Conservation (phyloP, 1,140 invertebrate species). For the Cydia fagiglandana region DNA sequence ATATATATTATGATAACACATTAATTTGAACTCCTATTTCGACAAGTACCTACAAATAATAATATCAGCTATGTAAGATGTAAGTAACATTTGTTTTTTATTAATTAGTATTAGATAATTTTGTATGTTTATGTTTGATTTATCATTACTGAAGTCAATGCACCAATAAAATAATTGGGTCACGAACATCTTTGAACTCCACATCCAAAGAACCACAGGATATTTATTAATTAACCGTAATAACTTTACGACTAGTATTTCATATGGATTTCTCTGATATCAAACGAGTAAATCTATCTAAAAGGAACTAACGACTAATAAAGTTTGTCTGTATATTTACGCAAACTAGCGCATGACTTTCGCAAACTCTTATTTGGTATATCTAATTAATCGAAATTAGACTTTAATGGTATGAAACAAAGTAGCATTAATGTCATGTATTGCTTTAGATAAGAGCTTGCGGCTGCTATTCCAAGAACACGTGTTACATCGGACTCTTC, state of each 20-base stretch:
- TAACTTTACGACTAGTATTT: slow-evolving; percentile 9
- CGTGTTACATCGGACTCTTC: slow-evolving; percentile 17
- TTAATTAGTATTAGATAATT: not conserved
- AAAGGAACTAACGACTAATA: slow-evolving; percentile 14
- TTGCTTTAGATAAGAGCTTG: not conserved
- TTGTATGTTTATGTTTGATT: not conserved
- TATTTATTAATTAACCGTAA: slow-evolving; percentile 17
- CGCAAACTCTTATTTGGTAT: not conserved
- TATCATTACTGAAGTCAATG: slow-evolving; percentile 17
- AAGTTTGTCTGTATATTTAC: slow-evolving; percentile 7
- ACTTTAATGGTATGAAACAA: not conserved
- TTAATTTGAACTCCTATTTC: no score
- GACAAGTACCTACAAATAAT: no score
- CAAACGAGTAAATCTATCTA: slow-evolving; percentile 12
- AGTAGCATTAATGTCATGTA: not conserved
- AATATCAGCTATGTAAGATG: no score
- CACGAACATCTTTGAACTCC: slow-evolving; percentile 4
- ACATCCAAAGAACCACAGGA: slow-evolving; percentile 10
- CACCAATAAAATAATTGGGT: slow-evolving; percentile 15
- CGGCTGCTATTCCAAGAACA: not conserved
- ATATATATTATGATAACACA: no score
- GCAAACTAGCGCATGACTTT: not conserved
- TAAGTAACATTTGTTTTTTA: no score
- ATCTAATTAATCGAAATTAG: not conserved
- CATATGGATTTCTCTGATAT: slow-evolving; percentile 18